These are phyloP conservation scores for Genyomyrus donnyi DNA, from an alignment of 2,113 vertebrate genomes.

Conservation along the genomic window DNA sequence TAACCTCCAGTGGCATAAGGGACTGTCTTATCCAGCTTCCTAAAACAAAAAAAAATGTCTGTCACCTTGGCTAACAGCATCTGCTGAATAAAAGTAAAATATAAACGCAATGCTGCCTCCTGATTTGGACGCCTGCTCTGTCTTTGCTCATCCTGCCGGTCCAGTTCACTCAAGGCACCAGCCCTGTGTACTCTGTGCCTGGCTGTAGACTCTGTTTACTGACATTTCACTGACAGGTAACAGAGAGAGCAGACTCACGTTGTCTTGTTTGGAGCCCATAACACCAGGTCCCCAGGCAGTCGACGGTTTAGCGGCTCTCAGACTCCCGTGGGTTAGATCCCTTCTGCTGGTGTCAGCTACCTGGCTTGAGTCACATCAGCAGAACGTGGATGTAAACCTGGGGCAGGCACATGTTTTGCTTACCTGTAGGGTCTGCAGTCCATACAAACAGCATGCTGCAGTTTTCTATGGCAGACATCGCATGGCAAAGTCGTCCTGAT, in stretches of 20 bases:
- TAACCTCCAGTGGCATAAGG: neutral
- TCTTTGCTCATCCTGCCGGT: neutral
- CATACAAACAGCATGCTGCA: neutral
- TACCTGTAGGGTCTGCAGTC: neutral
- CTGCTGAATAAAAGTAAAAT: neutral
- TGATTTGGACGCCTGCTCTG: neutral
- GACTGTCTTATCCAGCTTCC: neutral
- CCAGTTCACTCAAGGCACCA: neutral
- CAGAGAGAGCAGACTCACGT: neutral
- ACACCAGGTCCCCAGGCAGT: neutral
- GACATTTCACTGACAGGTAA: neutral
- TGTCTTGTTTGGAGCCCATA: neutral
- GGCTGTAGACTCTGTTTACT: neutral
- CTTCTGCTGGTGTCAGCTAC: neutral
- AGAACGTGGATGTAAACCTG: neutral
- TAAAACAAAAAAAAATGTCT: neutral
- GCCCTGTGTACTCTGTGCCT: neutral
- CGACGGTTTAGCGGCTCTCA: neutral
- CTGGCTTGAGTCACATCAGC: neutral
- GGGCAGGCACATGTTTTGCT: neutral
- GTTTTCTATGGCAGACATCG: neutral
- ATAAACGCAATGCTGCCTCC: neutral
- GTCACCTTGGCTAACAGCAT: neutral
- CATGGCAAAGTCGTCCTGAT: neutral
- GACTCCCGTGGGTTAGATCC: neutral